Base-by-base conservation (phyloP, 2,113 vertebrate species). In the Melanocharis versteri region DNA sequence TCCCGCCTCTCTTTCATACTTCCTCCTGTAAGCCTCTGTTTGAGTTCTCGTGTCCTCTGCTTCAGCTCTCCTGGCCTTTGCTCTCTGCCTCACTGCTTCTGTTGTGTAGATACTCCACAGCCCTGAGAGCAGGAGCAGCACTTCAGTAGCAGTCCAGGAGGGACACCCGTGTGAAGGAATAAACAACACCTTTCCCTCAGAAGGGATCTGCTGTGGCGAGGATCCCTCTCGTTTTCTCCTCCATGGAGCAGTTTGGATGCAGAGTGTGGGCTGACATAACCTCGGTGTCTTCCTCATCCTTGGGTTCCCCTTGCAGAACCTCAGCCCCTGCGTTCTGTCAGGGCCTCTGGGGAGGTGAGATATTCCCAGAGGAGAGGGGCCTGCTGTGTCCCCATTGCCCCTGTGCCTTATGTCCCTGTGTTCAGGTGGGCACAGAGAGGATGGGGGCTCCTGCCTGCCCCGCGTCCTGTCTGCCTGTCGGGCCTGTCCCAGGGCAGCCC, bases 261-360 rank as follows among this genome's bases (percentile, higher is more conserved):
- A 24, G 6, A 62, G 13, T 11, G 0, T 7, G 15, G 17, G 4
- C 6, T 0, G 2, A 11, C 1, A 1, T 17, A 11, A 37, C 1
- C 17, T 27, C 1, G 0, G 11, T n/a, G n/a, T 16, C 39, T 6
- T 21, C 31, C 7, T 11, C 33, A 21, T 26, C 10, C 4, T 14
- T 44, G 10, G 21, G 21, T 7, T 44, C 4, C 8, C 22, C 4
- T 11, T 44, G 9, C 27, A 33, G 18, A 62, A 11, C 11, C 14
- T 33, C 27, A 37, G 14, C 3, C 47, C 17, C 37, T 20, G 47
- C 0, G 0, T 26, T 16, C 16, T 44, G 26, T 31, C 56, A 51
- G 26, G 11, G 23, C 11, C 9, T 14, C 5, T 4, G 23, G 21
- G 45, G 10, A 60, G 35, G 30, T n/a, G 12, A 37, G 24, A 42